Evolutionary conservation across 53 echinoderm and acorn worm genomes (phyloP).

Genomic region (Pentamera pediparva): DNA sequence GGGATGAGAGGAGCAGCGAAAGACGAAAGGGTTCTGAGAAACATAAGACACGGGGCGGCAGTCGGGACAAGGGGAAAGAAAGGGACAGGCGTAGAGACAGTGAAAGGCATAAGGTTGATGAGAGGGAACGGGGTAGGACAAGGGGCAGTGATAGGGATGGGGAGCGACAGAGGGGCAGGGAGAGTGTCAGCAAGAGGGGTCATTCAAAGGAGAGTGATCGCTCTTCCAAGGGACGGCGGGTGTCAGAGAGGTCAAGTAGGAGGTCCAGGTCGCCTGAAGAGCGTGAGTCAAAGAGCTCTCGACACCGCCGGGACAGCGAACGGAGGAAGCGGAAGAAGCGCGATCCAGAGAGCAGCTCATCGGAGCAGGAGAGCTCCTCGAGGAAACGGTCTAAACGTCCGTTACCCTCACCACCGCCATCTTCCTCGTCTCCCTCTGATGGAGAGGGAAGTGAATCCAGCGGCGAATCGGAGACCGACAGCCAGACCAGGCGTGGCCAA

Average conservation of each 20-base stretch:
- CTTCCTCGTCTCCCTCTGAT: constrained; percentile 24
- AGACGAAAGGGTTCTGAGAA: neutral
- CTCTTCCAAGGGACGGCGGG: neutral
- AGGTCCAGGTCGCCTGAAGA: neutral
- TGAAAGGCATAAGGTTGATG: neutral
- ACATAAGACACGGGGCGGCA: neutral
- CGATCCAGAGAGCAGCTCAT: neutral
- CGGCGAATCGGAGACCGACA: constrained; percentile 1
- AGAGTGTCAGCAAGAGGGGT: neutral
- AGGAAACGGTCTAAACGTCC: constrained; percentile 3
- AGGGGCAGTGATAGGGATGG: neutral
- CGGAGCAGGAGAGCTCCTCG: neutral
- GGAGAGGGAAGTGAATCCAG: constrained; percentile 33
- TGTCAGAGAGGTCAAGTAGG: constrained; percentile 7
- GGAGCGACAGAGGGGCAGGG: neutral
- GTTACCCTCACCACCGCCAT: neutral
- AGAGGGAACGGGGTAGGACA: neutral
- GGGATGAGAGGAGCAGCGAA: neutral
- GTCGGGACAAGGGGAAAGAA: constrained; percentile 7
- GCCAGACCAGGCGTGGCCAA: neutral
- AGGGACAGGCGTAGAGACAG: constrained; percentile 21
- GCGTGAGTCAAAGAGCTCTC: neutral
- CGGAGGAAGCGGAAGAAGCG: neutral
- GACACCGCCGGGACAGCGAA: neutral
- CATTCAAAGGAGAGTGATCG: too few species aligned